These are phyloP conservation scores for Orientallactaga sibirica DNA, from an alignment of 2,797 vertebrate genomes.

Conservation along the genomic window DNA sequence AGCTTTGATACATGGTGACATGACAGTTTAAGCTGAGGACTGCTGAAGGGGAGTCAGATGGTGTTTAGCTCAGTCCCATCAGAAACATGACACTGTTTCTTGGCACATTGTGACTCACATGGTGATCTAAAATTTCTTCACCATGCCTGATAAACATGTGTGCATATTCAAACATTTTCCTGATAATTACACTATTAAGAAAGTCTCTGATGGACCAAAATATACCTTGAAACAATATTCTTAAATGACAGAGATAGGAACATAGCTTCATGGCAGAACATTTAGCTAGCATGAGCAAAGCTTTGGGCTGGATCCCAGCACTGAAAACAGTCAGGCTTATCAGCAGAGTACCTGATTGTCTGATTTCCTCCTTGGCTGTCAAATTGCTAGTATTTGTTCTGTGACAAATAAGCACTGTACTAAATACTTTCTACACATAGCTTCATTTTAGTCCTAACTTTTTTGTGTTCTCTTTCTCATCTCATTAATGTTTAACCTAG, in stretches of 20 bases:
- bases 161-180: neutral
- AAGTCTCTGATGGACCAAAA: neutral
- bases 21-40: neutral
- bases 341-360: neutral
- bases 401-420: neutral
- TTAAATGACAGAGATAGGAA: neutral
- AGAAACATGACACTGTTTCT: neutral
- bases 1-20: neutral
- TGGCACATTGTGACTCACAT: neutral
- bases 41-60: neutral
- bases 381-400: neutral
- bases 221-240: neutral
- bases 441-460: neutral
- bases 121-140: neutral
- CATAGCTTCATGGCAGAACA: neutral
- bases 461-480: neutral
- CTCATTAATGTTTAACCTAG: neutral
- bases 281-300: neutral
- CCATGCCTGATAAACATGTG: neutral
- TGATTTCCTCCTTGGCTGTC: slow-evolving; percentile 18
- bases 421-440: neutral
- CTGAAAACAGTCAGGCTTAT: neutral
- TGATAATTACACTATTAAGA: neutral
- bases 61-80: neutral
- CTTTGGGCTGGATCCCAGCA: neutral